These are phyloP conservation scores for Tubulanus polymorphus DNA, from an alignment of 2,888 invertebrate species.

Conservation along the genomic window DNA sequence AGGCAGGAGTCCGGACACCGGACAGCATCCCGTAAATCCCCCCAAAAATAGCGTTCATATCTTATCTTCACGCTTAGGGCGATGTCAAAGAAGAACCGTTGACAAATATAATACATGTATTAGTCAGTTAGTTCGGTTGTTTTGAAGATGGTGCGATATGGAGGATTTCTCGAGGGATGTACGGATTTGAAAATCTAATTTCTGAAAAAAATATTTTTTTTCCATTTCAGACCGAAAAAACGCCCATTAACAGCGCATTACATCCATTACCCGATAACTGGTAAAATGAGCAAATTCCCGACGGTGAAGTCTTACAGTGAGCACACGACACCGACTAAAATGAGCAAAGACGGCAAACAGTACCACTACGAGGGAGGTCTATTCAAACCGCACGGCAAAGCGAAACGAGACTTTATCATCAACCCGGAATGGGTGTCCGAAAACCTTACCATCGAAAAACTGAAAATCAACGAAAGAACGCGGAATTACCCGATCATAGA, in stretches of 20 bases:
- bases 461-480: conserved; percentile 28
- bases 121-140: no score
- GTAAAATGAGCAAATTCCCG: background rate
- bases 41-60: no score
- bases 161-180: no score
- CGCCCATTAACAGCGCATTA: background rate
- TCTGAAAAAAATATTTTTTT: no score
- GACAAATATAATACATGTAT: no score
- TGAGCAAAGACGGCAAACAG: background rate
- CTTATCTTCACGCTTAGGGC: no score
- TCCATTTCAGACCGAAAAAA: background rate
- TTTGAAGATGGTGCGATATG: no score
- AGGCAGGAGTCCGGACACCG: no score
- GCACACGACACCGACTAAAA: conserved; percentile 1
- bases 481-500: background rate
- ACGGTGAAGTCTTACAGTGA: background rate
- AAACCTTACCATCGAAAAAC: conserved; percentile 35
- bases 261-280: background rate
- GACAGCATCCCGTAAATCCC: no score
- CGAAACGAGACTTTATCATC: conserved; percentile 38
- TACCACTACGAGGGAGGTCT: conserved; percentile 39
- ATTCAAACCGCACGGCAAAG: conserved; percentile 31
- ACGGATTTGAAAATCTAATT: no score
- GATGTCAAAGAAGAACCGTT: no score
- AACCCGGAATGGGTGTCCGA: conserved; percentile 51